Evolutionary conservation across 2,888 invertebrate genomes (phyloP), one percentile per base, ranked within the genome.

Genomic region (Anodontia alba): DNA sequence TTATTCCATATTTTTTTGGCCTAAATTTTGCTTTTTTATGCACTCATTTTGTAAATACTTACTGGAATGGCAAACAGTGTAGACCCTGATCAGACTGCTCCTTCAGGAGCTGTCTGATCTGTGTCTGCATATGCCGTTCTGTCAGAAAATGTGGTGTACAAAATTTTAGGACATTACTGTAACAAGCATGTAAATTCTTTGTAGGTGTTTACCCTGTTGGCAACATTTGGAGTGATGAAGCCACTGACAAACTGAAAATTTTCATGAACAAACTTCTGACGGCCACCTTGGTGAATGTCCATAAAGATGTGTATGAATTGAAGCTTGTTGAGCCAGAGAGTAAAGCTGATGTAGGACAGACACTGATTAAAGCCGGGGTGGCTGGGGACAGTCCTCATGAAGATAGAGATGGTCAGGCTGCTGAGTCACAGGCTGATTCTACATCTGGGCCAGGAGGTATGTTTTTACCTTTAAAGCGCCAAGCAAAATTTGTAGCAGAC

Each of bases 121-220:
- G n/a, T n/a, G n/a, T n/a, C n/a, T n/a, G n/a, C n/a, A n/a, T n/a
- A n/a, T n/a, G n/a, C n/a, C n/a, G n/a, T n/a, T n/a, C n/a, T n/a
- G n/a, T n/a, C n/a, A n/a, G n/a, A n/a, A n/a, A n/a, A n/a, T n/a
- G n/a, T n/a, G n/a, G n/a, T n/a, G n/a, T n/a, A n/a, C n/a, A n/a
- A n/a, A n/a, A n/a, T n/a, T n/a, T n/a, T n/a, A n/a, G n/a, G n/a
- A n/a, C n/a, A n/a, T n/a, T n/a, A n/a, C n/a, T n/a, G n/a, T n/a
- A 38, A 5, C 38, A 5, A 38, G 38, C 38, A 38, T 38, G 38
- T 12, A 38, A 38, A 38, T 38, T 38, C 23, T 15, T 54, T 26
- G 0, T 54, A 84, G 84, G 84, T 26, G 77, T 81, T 12, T 31
- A 51, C 0, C 81, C 84, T n/a, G 73, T 42, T 26, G 79, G 76